Evolutionary conservation across 2,888 invertebrate species (phyloP), one percentile per base, ranked within the genome.

Genomic region (Cantharis lateralis): DNA sequence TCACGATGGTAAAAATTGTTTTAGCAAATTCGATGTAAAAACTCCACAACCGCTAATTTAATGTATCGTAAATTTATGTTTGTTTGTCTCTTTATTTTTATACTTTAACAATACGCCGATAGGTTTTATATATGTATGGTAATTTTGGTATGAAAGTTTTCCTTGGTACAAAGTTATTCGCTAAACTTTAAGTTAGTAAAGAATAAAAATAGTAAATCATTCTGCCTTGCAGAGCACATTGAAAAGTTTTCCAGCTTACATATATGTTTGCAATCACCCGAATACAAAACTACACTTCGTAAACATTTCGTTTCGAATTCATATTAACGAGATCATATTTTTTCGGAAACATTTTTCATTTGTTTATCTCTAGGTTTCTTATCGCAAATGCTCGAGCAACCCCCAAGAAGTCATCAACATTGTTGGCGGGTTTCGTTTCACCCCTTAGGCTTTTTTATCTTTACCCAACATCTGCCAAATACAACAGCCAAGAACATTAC

Each of bases 261-360:
- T 69, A 74, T 77, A 77, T 72, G 72, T 77, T 77, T 77, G 77
- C 77, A 77, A 77, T 77, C 77, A 77, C 74, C 64, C 64, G 64
- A 71, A 74, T 77, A 74, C 74, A 63, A 77, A 77, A 75, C 70
- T 77, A 71, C 74, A 75, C 74, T 76, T 79, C 79, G 80, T 79
- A 78, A 79, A 84, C 82, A 83, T 82, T 82, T 83, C 82, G 83
- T 83, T 82, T 75, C 83, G 77, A 82, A 48, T 82, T 80, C 81
- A 78, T 83, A 82, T 81, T 83, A 82, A 82, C 82, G 84, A 80
- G 80, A 77, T 79, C 72, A 81, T 82, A 81, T 82, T 84, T 85
- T 85, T 84, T 81, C 76, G 78, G 80, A 78, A 78, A 81, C 85
- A 83, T 87, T 83, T 84, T 85, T 87, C 86, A 86, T 86, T 86